Evolutionary conservation across 2,888 invertebrate genomes (phyloP), one percentile per base, ranked within the genome.

Genomic region (Synanthedon formicaeformis): DNA sequence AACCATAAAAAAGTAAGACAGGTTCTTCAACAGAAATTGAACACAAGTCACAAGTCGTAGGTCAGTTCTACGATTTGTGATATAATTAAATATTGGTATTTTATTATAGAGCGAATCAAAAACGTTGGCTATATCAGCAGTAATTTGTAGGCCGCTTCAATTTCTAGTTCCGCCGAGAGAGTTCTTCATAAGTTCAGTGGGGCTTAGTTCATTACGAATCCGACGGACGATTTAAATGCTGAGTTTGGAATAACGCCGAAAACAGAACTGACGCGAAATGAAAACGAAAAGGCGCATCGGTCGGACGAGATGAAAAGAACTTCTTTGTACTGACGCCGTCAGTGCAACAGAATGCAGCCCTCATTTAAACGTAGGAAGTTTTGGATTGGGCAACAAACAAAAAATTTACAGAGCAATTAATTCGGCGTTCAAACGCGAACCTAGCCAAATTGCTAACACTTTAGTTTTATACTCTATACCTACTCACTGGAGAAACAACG

Each of bases 361-460:
- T 52, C 51, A 53, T 54, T 56, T 54, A 53, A 50, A 50, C 50
- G 40, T 51, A 41, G 48, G 54, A 53, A 50, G 53, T 53, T 51
- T 50, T 51, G 50, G 51, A 51, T 53, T 56, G 41, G 48, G 69
- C 73, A 76, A 75, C 73, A 73, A 76, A 75, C 73, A 75, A 67
- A 68, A 69, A 63, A 71, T 75, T 78, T 69, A 77, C 67, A 65
- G 57, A 60, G 68, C 67, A 74, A 77, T 78, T 76, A 77, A 70
- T 66, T 56, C 58, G 56, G 53, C 60, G 66, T 60, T 61, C 61
- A 67, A 66, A 64, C 58, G 62, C 27, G 5, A n/a, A 12, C 14
- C 50, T 5, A 13, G 23, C 49, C 16, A 23, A 69, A 73, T 69
- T 67, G 66, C 65, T 55, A 54, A 41, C 52, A 60, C 60, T 58